Conservation (phyloP, 2,888 invertebrate species). For the Lasiommata megera region DNA sequence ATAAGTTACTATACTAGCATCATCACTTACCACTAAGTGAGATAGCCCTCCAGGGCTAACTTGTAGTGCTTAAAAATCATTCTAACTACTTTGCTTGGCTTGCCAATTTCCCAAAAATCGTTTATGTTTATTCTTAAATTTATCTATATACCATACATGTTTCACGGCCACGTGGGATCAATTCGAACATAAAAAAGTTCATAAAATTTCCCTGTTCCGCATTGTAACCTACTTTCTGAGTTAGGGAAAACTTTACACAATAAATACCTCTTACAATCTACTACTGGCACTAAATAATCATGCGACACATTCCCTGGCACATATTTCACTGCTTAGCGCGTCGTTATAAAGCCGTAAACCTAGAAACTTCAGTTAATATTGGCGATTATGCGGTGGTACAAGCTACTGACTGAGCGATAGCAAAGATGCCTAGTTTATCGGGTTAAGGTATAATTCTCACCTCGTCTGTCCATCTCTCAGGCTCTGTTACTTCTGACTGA, state of each 20-base stretch:
- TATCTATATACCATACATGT: too few relatives aligned
- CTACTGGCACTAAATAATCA: conserved; percentile 36
- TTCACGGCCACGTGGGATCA: too few relatives aligned
- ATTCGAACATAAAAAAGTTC: neutral
- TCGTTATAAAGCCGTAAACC: conserved; percentile 76
- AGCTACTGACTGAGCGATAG: conserved; percentile 3
- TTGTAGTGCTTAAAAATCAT: too few relatives aligned
- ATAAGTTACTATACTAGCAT: too few relatives aligned
- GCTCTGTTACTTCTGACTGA: too few relatives aligned
- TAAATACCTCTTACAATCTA: conserved; percentile 21
- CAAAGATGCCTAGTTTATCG: neutral
- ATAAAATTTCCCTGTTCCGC: neutral
- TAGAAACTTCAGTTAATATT: conserved; percentile 55
- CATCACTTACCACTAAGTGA: too few relatives aligned
- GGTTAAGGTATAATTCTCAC: too few relatives aligned
- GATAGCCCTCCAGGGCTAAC: too few relatives aligned
- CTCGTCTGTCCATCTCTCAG: too few relatives aligned
- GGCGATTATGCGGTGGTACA: conserved; percentile 41
- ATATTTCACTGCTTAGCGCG: conserved; percentile 66
- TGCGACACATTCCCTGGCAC: conserved; percentile 43
- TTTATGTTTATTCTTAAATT: too few relatives aligned
- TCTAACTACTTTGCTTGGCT: too few relatives aligned
- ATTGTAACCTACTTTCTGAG: conserved; percentile 14
- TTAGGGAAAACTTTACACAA: conserved; percentile 10
- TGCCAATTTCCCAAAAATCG: too few relatives aligned